Conservation (phyloP, 2,113 vertebrate genomes). For the Pangasianodon gigas region DNA sequence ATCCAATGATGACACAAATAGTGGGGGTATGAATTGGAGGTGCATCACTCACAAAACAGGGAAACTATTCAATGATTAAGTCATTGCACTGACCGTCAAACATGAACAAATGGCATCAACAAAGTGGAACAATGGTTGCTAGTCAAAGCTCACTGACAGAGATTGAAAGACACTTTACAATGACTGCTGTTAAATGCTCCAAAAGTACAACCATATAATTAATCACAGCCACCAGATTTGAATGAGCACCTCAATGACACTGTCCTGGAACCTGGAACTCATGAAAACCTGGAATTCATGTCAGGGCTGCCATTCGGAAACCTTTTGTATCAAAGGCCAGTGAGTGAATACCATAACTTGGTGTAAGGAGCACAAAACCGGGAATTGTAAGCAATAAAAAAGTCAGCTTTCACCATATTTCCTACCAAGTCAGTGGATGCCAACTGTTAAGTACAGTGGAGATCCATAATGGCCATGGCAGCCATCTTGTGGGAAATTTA, state of each 20-base stretch:
- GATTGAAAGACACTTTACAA: neutral
- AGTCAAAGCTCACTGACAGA: neutral
- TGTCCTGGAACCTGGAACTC: neutral
- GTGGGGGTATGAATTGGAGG: neutral
- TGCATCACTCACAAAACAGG: neutral
- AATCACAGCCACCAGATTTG: neutral
- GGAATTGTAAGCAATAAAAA: no score
- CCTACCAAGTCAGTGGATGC: neutral
- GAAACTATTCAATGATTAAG: neutral
- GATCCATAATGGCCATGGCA: neutral
- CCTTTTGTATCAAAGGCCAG: neutral
- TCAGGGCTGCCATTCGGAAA: neutral
- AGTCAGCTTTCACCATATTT: neutral
- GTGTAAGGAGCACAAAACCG: no score
- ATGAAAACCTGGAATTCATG: no score
- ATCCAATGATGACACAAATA: neutral
- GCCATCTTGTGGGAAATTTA: neutral
- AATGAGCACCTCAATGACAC: neutral
- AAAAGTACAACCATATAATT: neutral
- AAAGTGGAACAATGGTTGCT: neutral
- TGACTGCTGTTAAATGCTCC: neutral
- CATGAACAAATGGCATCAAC: neutral
- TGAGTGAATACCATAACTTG: neutral
- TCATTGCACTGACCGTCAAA: neutral
- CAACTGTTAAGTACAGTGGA: neutral